Conservation (phyloP, 2,797 vertebrate genomes). For the Graptemys geographica region DNA sequence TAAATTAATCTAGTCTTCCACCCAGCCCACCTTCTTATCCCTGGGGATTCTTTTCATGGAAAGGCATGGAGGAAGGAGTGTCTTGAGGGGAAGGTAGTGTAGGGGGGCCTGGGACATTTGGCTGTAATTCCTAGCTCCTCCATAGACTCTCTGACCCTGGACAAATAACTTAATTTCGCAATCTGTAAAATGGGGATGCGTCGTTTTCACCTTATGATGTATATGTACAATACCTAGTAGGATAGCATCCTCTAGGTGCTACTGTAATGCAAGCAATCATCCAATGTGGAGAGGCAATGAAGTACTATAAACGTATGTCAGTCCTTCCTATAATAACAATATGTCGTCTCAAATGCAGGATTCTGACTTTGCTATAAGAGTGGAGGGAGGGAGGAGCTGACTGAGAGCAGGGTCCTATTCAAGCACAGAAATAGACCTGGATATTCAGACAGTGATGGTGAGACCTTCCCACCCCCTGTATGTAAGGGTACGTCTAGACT, state of each 20-base stretch:
- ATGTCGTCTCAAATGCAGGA: too few species aligned
- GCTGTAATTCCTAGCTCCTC: not conserved
- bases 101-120: too few species aligned
- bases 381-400: not conserved
- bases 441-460: not conserved
- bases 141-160: too few species aligned
- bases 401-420: too few species aligned
- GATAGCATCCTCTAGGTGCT: not conserved
- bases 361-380: too few species aligned
- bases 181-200: not conserved
- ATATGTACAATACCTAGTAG: not conserved
- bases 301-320: too few species aligned
- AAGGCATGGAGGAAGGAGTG: not conserved
- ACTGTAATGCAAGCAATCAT: not conserved
- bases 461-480: not conserved
- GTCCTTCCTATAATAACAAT: too few species aligned
- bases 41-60: not conserved
- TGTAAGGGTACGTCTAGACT: too few species aligned
- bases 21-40: not conserved
- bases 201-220: accelerated
- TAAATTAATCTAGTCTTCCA: not conserved
- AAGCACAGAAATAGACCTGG: too few species aligned
- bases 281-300: too few species aligned
- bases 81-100: too few species aligned
- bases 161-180: not conserved